Conservation (phyloP, 2,888 invertebrate species). For the Aspidiotus destructor region DNA sequence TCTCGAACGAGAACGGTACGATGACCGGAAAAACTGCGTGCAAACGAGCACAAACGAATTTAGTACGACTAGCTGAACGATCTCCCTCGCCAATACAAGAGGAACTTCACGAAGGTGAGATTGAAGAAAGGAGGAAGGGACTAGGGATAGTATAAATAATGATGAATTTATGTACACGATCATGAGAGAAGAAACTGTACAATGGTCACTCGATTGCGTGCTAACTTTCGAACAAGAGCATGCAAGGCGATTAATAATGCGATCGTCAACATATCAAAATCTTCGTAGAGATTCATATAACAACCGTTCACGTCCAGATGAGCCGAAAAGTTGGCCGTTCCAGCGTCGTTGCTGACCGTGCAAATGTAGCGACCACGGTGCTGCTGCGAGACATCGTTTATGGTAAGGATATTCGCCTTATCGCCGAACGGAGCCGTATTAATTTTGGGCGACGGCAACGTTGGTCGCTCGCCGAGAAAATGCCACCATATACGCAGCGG, state of each 20-base stretch:
- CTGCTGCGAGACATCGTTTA: conserved; percentile 56
- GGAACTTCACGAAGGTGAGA: too few relatives aligned
- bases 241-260: too few relatives aligned
- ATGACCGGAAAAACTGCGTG: conserved; percentile 38
- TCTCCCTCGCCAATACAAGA: too few relatives aligned
- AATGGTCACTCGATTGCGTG: not conserved
- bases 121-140: too few relatives aligned
- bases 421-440: conserved; percentile 41
- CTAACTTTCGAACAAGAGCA: too few relatives aligned
- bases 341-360: conserved; percentile 61
- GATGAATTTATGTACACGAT: too few relatives aligned
- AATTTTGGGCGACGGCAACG: conserved; percentile 34
- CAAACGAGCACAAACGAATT: too few relatives aligned
- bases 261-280: too few relatives aligned
- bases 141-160: too few relatives aligned
- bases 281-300: not conserved
- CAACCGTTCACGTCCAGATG: conserved; percentile 63
- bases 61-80: too few relatives aligned
- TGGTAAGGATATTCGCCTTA: conserved; percentile 53
- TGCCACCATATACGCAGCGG: conserved; percentile 63
- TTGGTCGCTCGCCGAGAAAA: conserved; percentile 38
- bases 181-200: not conserved
- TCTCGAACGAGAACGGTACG: conserved; percentile 40
- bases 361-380: conserved; percentile 70
- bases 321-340: conserved; percentile 56